Percentiles rank a stretch among this genome's conserved stretches.
These are phyloP conservation scores for Synergus itoensis DNA, from an alignment of 2,888 invertebrate genomes.

Conservation along the genomic window DNA sequence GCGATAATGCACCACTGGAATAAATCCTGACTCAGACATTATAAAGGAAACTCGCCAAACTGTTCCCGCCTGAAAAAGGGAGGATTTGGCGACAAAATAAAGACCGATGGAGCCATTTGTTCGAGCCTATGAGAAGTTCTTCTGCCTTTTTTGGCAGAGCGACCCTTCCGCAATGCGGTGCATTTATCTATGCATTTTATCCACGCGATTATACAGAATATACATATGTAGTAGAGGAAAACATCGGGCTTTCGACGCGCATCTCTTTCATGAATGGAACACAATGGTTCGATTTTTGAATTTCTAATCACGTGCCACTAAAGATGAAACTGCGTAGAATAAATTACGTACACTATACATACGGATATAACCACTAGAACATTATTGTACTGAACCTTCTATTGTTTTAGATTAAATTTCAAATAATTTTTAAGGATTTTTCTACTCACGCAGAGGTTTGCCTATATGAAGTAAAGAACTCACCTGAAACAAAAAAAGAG, in stretches of 20 bases:
- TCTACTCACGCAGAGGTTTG: no score
- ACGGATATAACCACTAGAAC: background rate
- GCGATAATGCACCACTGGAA: background rate
- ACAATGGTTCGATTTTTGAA: constrained; percentile 15
- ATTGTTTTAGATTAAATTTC: background rate
- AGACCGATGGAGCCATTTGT: constrained; percentile 14
- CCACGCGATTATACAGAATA: background rate
- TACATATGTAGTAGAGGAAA: background rate
- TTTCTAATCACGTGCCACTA: constrained; percentile 32
- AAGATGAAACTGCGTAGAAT: constrained; percentile 15
- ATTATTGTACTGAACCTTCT: background rate
- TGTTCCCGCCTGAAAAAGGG: background rate
- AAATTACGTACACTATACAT: background rate
- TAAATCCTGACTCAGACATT: background rate
- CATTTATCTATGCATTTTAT: constrained; percentile 34
- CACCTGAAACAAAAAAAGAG: background rate
- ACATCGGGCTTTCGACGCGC: background rate
- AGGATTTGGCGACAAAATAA: constrained; percentile 35
- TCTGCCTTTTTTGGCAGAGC: constrained; percentile 35
- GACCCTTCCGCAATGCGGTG: constrained; percentile 39
- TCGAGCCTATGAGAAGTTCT: background rate
- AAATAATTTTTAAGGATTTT: no score
- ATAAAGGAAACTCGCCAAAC: constrained; percentile 35
- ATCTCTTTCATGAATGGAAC: background rate
- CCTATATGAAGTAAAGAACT: background rate